These are phyloP conservation scores for Ephestia elutella DNA, from an alignment of 1,140 invertebrate genomes.

Conservation along the genomic window DNA sequence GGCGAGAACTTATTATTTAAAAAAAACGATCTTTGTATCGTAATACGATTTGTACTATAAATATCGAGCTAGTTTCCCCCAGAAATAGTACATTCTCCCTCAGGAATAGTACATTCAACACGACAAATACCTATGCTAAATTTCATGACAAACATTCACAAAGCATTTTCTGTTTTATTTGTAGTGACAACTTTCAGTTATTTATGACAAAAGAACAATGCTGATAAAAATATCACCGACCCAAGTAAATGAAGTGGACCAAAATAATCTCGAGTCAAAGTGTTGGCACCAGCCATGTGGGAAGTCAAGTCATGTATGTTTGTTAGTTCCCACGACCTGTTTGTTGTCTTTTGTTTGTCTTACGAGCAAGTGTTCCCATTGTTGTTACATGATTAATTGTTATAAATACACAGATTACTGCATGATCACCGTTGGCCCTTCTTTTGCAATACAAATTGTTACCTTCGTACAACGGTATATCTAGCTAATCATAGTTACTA, in stretches of 20 bases:
- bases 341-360: not conserved
- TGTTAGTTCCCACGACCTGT: not conserved
- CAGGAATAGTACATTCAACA: no score
- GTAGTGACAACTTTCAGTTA: no score
- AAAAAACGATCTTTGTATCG: no score
- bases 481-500: no score
- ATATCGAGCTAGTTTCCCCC: no score
- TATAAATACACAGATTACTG: not conserved
- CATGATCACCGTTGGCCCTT: not conserved
- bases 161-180: no score
- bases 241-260: not conserved
- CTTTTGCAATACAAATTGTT: not conserved
- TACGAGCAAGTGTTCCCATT: not conserved
- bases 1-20: no score
- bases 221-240: not conserved
- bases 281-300: not conserved
- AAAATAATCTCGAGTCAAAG: not conserved
- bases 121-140: no score
- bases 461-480: not conserved
- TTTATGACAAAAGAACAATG: no score
- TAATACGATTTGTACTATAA: no score
- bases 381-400: not conserved
- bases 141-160: no score
- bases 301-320: not conserved
- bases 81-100: no score